Conservation (phyloP, 2,888 invertebrate species). For the Calameuta idolon region DNA sequence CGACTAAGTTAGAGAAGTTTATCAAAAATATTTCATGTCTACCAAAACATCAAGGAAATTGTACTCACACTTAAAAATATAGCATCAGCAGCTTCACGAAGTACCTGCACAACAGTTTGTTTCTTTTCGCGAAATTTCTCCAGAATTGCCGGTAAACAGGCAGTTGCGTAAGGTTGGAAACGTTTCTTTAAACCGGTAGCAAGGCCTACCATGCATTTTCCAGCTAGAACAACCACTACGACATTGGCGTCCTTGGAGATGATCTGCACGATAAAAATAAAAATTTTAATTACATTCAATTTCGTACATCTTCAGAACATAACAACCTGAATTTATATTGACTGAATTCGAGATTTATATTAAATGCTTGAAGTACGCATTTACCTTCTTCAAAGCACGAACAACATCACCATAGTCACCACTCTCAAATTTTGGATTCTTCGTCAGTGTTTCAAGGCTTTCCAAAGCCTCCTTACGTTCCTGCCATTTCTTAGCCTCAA, state of each 20-base stretch:
- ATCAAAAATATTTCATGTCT: background rate
- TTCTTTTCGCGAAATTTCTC: slow-evolving; percentile 99
- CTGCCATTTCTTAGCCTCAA: slow-evolving; percentile 97
- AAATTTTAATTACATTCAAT: slow-evolving; percentile 13
- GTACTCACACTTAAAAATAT: slow-evolving; percentile 81
- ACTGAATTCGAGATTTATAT: background rate
- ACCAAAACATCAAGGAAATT: background rate
- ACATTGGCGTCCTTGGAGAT: slow-evolving; percentile 96
- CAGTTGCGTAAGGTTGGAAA: slow-evolving; percentile 86
- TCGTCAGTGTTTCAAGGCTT: slow-evolving; percentile 80
- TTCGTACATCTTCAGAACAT: slow-evolving; percentile 11
- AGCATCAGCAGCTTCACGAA: slow-evolving; percentile 92
- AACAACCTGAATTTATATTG: slow-evolving; percentile 16
- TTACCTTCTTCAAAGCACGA: slow-evolving; percentile 86
- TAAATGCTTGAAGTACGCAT: background rate
- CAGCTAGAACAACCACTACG: slow-evolving; percentile 88
- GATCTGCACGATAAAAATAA: slow-evolving; percentile 70
- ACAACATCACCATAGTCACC: slow-evolving; percentile 95
- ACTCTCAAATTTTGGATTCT: slow-evolving; percentile 86
- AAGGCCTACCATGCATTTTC: slow-evolving; percentile 83
- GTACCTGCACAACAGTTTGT: slow-evolving; percentile 84
- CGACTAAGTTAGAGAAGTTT: background rate
- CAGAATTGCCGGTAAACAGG: slow-evolving; percentile 81
- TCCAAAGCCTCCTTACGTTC: slow-evolving; percentile 95
- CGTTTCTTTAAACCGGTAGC: slow-evolving; percentile 89